Base-by-base conservation (phyloP, 2,113 vertebrate genomes). In the Pollimyrus isidori region DNA sequence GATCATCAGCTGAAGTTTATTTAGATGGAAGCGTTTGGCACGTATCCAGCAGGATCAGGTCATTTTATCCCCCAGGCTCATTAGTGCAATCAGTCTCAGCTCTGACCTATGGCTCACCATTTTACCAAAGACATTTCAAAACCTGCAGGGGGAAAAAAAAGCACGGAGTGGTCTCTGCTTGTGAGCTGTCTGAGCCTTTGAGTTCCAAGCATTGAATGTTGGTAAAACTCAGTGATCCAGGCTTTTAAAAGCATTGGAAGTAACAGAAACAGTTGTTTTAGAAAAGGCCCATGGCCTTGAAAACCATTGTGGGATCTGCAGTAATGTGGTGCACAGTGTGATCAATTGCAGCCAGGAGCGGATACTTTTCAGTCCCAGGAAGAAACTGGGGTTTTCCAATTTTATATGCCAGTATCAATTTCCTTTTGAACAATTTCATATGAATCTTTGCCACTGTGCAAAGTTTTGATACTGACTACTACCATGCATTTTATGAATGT, bases 101-200 rank as follows among this genome's bases (percentile, higher is more conserved):
- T 3, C 35, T 80, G 73, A 80, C 73, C 73, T 80, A 80, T 80
- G 73, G 35, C 69, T 39, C 5, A 42, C 35, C 42, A 19, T 80
- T 80, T 80, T 80, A 80, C 73, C 73, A 80, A 80, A 80, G 62
- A 69, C 62, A 69, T 69, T 69, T 69, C 9, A 69, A 69, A 69
- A 11, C 62, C 62, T 30, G n/a, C 56, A 62, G 62, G n/a, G 26
- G 73, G 35, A 42, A 80, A 80, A 80, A 80, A 73, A 26, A 80
- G 0, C 73, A 42, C 0, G 6, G 42, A 42, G 73, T 19, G 73
- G 15, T 21, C 73, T 80, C 73, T 7, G 17, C 73, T 80, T 17
- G 73, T 80, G 35, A 17, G 30, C 2, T 17, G 35, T 42, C 73
- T 17, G 11, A 42, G 15, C 5, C 73, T 42, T 7, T 80, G 73